Conservation (phyloP, 2,113 vertebrate genomes). For the Eonycteris spelaea region DNA sequence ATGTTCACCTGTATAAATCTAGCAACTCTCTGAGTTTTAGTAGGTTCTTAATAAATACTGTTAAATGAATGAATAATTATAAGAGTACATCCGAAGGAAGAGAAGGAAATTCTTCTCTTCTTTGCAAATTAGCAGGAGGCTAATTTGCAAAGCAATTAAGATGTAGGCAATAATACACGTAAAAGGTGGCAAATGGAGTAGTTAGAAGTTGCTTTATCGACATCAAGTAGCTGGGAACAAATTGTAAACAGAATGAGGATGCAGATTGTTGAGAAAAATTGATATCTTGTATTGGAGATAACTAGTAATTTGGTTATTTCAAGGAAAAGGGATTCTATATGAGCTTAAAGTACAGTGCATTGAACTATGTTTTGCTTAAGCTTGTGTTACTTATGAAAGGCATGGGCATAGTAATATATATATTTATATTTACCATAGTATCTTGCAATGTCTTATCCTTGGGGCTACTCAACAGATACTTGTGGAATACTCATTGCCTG, state of each 20-base stretch:
- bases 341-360: not conserved
- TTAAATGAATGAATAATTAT: not conserved
- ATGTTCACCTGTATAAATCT: not conserved
- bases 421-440: not conserved
- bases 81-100: not conserved
- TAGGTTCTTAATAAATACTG: not conserved
- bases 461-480: not conserved
- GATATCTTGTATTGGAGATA: not conserved
- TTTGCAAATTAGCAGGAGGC: too few relatives aligned
- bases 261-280: not conserved
- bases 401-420: not conserved
- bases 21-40: not conserved
- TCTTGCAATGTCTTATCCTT: not conserved
- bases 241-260: not conserved
- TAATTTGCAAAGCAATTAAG: not conserved
- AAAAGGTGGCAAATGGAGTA: not conserved
- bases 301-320: not conserved
- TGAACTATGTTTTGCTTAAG: not conserved
- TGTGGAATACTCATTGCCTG: not conserved
- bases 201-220: not conserved
- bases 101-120: not conserved
- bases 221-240: not conserved
- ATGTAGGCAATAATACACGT: not conserved
- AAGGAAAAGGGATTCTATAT: not conserved
- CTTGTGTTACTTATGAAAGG: not conserved